Base-by-base conservation (phyloP, 2,888 invertebrate genomes). In the Yponomeuta evonymella region DNA sequence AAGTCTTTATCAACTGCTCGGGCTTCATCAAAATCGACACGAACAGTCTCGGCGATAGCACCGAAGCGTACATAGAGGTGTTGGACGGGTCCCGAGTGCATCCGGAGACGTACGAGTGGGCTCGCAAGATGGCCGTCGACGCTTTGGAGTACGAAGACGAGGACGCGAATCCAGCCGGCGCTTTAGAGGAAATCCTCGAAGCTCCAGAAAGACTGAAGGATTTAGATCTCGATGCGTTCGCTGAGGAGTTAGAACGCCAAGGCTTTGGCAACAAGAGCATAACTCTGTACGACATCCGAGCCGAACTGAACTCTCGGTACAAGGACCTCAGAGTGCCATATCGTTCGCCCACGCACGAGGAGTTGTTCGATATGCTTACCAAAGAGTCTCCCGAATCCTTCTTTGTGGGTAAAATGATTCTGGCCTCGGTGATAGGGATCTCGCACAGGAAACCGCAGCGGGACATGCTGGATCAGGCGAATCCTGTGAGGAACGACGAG, bases 31-130 rank as follows among this genome's bases (percentile, higher is more conserved):
- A 98, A 92, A 99, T 99, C 75, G 99, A 99, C 80, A 99, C 99
- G 0, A 97, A 96, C 81, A 97, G 98, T 74, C 90, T 98, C 67
- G 98, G 98, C 2, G 98, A 99, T 79, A 96, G 97, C 81, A 98
- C 98, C 0, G 98, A 98, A 81, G 97, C 97, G 0, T 98, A 98
- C 79, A 97, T 98, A 0, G 97, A 99, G 91, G 98, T 99, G 1
- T 90, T 99, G 70, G 99, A 99, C 82, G 98, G 99, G 0, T 98
- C 99, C 0, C 94, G 99, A 77, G 99, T 99, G 0, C 99, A 99
- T 90, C 99, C 99, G 0, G 99, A 99, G 91, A 98, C 99, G 0
- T 99, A 99, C 85, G 99, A 99, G 82, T 99, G 99, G 99, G 99
- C 99, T 0, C 93, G 99, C 64, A 99, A 99, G 90, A 99, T 99